Evolutionary conservation across 2,888 invertebrate genomes (phyloP), one percentile per base, ranked within the genome.

Genomic region (Drosophila koepferae): DNA sequence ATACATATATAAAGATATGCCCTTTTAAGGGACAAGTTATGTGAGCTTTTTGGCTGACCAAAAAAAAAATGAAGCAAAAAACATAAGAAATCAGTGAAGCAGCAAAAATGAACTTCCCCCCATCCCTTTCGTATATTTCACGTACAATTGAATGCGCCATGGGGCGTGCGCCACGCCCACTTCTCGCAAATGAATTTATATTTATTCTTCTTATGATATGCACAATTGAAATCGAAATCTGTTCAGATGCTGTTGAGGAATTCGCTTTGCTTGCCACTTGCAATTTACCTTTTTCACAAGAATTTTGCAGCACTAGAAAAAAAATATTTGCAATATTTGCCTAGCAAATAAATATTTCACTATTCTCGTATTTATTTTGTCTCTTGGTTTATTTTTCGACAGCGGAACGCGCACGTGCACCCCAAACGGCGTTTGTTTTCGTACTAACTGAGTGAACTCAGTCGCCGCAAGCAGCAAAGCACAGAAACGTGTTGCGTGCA

Each of bases 101-200:
- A 63, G 84, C 81, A 84, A 78, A 80, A 78, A 75, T 79, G 58
- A 79, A 81, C 48, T 43, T 3, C 14, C n/a, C 46, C 46, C 7
- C 14, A 18, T 0, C 28, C 36, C n/a, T 10, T 8, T 14, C 7
- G 12, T 14, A 8, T 44, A 14, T 20, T 34, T 18, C 60, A 64
- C 78, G 40, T 77, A 60, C 86, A 82, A 82, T 85, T 89, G 78
- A 67, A 34, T 80, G 74, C 55, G 38, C 63, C 51, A 43, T 63
- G 54, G 59, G 69, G 67, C 53, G 74, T 31, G 67, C 46, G 56
- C 48, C 36, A 36, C 59, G 20, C 63, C 68, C 44, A 55, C 31
- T 16, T 55, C 28, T n/a, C 28, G 20, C 51, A 20, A 53, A 53
- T 53, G 53, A 36, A 53, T 20, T 20, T 16, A 14, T 20, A 20